Conservation (phyloP, 1,140 invertebrate genomes). For the Drosophila serrata region DNA sequence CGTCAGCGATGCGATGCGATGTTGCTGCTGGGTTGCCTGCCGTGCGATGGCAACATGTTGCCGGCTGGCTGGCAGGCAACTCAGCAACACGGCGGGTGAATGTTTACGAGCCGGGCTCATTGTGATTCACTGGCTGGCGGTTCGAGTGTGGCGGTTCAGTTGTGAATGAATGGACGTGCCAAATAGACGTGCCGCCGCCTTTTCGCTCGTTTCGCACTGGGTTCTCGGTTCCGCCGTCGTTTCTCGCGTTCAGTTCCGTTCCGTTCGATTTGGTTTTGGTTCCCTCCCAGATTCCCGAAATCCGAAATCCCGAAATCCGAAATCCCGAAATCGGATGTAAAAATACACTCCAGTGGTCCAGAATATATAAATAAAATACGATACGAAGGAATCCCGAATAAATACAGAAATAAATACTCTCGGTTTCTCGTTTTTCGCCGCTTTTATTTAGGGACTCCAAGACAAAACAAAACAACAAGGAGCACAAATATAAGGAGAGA, state of each 20-base stretch:
- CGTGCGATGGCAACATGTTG: constrained; percentile 21
- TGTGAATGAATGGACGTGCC: constrained; percentile 85
- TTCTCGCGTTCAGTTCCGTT: constrained; percentile 32
- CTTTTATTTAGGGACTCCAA: constrained; percentile 4
- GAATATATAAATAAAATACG: constrained; percentile 27
- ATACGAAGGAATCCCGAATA: constrained; percentile 27
- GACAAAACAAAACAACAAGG: constrained; percentile 3
- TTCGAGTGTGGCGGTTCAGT: constrained; percentile 57
- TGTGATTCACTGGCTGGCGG: constrained; percentile 49
- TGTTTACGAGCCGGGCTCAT: constrained; percentile 76
- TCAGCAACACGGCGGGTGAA: constrained; percentile 57
- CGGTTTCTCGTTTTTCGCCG: constrained; percentile 23
- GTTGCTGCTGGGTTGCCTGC: constrained; percentile 18
- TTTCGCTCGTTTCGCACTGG: constrained; percentile 57
- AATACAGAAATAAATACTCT: constrained; percentile 40
- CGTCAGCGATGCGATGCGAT: constrained; percentile 14
- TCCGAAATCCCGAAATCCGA: too few species aligned
- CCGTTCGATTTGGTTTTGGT: constrained; percentile 31
- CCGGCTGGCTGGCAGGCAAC: constrained; percentile 16
- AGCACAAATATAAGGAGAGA: constrained; percentile 3
- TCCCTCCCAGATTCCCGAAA: constrained; percentile 52
- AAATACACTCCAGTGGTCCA: constrained; percentile 50
- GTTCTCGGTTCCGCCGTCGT: constrained; percentile 56
- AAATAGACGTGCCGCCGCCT: constrained; percentile 81
- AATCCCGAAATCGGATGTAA: constrained; percentile 67